Evolutionary conservation across 2,888 invertebrate genomes (phyloP).

Genomic region (Stegophylla sp.): DNA sequence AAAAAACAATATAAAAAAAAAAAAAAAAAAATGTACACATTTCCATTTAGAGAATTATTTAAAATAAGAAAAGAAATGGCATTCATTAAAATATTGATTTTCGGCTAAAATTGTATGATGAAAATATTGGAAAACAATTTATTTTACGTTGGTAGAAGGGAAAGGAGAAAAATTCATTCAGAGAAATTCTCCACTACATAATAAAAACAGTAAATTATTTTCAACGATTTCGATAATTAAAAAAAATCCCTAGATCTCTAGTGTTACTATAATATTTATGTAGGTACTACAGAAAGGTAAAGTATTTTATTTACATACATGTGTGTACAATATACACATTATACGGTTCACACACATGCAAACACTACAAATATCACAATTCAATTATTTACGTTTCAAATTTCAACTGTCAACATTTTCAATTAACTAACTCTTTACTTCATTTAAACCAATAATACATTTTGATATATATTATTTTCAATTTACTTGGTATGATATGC

Average conservation of each 20-base stretch:
- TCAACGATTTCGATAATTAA: neutral
- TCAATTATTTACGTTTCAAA: too few species aligned
- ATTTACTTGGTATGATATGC: neutral
- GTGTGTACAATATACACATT: too few species aligned
- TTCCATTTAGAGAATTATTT: neutral
- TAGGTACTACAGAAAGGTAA: neutral
- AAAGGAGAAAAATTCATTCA: slow-evolving; percentile 28
- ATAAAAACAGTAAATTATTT: slow-evolving; percentile 19
- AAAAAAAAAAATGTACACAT: too few species aligned
- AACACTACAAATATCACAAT: too few species aligned
- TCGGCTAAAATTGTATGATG: neutral
- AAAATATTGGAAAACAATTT: neutral
- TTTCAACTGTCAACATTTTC: too few species aligned
- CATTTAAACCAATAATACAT: too few species aligned
- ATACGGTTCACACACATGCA: neutral
- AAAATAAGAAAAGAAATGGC: neutral
- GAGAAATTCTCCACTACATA: slow-evolving; percentile 11
- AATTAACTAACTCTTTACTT: too few species aligned
- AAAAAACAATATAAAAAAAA: too few species aligned
- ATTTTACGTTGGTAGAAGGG: neutral
- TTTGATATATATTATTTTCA: too few species aligned
- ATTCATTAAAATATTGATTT: neutral
- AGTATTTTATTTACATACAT: neutral
- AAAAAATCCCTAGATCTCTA: neutral
- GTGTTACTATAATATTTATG: neutral